phyloP scores from a whole-genome alignment of 2,888 invertebrate species.

The Lasius platythorax region DNA sequence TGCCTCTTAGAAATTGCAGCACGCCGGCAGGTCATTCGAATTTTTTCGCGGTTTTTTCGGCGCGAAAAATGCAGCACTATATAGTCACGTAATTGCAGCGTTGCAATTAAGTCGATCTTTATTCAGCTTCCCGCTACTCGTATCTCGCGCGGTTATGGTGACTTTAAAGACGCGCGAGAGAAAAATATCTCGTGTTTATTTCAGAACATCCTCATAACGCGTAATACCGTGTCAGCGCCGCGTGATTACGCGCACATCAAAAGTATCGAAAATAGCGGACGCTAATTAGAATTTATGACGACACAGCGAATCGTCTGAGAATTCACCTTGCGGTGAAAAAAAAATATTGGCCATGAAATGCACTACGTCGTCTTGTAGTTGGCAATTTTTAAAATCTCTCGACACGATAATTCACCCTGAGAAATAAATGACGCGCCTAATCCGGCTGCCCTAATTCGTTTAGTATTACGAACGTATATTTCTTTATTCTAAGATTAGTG shows the following conservation, averaged over 20 bases:
- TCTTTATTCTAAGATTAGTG: background rate
- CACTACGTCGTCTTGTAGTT: background rate
- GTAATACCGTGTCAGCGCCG: conserved; percentile 3
- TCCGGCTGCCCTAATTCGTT: background rate
- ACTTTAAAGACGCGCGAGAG: conserved; percentile 16
- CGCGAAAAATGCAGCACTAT: conserved; percentile 11
- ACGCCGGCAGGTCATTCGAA: background rate
- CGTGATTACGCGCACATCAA: background rate
- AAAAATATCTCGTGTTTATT: conserved; percentile 15
- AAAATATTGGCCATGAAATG: background rate
- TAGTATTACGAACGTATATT: background rate
- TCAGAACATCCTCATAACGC: background rate
- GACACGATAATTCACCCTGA: background rate
- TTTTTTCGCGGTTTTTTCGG: background rate
- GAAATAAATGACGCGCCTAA: conserved; percentile 1
- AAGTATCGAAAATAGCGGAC: background rate
- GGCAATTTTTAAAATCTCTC: background rate
- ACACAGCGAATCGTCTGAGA: background rate
- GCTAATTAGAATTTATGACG: conserved; percentile 29
- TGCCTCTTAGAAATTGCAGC: background rate
- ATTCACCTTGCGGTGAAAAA: background rate
- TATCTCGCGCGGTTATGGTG: background rate
- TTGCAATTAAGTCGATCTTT: conserved; percentile 55
- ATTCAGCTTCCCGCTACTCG: conserved; percentile 43
- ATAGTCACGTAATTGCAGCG: conserved; percentile 34